Evolutionary conservation across 2,113 vertebrate genomes (phyloP), one percentile per base, ranked within the genome.

Genomic region (Pelobates fuscus): DNA sequence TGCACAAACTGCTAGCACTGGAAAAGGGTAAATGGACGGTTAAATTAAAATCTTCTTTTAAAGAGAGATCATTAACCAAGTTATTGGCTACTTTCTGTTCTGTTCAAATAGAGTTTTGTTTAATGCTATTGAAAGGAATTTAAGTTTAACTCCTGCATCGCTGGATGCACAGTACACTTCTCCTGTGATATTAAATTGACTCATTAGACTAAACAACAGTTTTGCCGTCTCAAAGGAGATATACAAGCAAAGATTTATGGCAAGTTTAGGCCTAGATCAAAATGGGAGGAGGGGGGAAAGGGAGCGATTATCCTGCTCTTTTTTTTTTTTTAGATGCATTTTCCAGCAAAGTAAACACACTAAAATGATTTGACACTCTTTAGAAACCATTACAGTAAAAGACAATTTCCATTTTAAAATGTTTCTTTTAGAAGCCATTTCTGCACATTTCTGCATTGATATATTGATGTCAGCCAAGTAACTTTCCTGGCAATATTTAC

Each of bases 331-430:
- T 4, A 55, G 52, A 55, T 55, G 21, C n/a, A 20, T 23, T 23
- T 55, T 12, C 52, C 7, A 55, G 12, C 21, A 55, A 52, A 52
- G 14, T 52, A 2, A 17, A 55, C 11, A 55, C 52, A 55, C n/a
- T 49, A 49, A 55, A 55, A 55, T 23, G n/a, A 55, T 55, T 12
- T 55, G 21, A 20, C 52, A 55, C 52, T 20, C 20, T 21, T 55
- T 55, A 55, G n/a, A 55, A 23, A 55, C n/a, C 21, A 23, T 55
- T 55, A 55, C n/a, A 55, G 52, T 55, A 23, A 55, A 20, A 55
- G 20, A 23, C 52, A 55, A 55, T 52, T 63, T 29, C 5, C 55
- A 21, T 43, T 20, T 54, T 61, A n/a, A 58, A 46, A 71, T 62
- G 58, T 49, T 55, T 30, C 26, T 30, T 62, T 27, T 3, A 71